Percentiles rank a stretch among this genome's conserved stretches.
These are phyloP conservation scores for Glyphotaelius pellucidus DNA, from an alignment of 2,888 invertebrate genomes.

Conservation along the genomic window DNA sequence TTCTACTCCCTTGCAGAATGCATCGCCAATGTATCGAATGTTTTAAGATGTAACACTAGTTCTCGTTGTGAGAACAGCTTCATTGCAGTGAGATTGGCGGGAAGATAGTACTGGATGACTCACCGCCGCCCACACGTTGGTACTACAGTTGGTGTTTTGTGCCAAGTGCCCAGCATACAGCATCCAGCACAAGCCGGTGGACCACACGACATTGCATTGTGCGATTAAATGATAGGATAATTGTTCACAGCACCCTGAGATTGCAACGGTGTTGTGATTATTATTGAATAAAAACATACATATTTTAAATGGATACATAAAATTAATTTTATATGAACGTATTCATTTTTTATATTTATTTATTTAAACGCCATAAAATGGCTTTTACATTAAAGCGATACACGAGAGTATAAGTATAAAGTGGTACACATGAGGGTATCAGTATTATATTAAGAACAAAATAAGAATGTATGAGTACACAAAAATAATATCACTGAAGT, in stretches of 20 bases:
- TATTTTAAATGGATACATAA: background rate
- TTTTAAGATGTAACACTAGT: background rate
- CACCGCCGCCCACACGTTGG: conserved; percentile 16
- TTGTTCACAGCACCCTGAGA: background rate
- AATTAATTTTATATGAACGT: background rate
- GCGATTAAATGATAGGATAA: background rate
- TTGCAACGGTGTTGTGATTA: background rate
- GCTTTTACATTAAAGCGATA: no score
- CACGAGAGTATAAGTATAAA: no score
- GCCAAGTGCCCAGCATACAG: background rate
- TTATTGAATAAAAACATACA: background rate
- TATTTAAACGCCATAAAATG: no score
- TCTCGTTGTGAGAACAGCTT: background rate
- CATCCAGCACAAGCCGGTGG: background rate
- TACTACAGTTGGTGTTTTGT: background rate
- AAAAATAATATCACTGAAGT: no score
- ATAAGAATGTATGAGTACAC: no score
- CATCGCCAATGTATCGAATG: background rate
- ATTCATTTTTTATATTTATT: no score
- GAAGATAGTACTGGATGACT: conserved; percentile 4
- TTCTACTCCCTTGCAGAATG: no score
- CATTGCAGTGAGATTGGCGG: conserved; percentile 13
- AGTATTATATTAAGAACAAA: no score
- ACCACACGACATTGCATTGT: background rate
- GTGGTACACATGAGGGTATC: no score